Conservation (phyloP, 2,888 invertebrate species). For the Hyposoter didymator region DNA sequence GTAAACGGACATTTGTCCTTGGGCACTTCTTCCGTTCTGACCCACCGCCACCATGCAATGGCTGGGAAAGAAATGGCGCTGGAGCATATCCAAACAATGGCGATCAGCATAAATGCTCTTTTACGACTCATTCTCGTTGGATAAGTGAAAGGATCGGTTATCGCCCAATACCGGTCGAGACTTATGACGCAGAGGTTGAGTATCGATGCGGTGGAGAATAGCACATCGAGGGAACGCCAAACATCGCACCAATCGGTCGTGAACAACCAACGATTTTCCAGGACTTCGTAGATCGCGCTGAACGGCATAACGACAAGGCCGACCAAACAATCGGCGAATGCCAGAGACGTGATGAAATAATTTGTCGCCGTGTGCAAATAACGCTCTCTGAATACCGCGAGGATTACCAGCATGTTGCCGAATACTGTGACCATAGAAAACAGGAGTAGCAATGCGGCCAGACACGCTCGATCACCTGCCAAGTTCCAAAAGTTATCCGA, state of each 20-base stretch:
- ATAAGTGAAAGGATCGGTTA: constrained; percentile 99
- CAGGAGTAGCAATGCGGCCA: constrained; percentile 92
- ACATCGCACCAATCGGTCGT: constrained; percentile 98
- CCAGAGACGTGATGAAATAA: constrained; percentile 98
- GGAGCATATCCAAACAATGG: constrained; percentile 98
- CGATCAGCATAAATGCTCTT: constrained; percentile 94
- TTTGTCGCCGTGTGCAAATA: constrained; percentile 98
- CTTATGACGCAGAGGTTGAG: constrained; percentile 98
- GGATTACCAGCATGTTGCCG: constrained; percentile 97
- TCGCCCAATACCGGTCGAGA: constrained; percentile 98
- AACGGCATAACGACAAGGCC: constrained; percentile 99
- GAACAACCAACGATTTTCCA: constrained; percentile 97
- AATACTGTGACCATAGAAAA: constrained; percentile 97
- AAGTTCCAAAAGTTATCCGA: constrained; percentile 82
- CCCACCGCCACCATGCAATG: constrained; percentile 98
- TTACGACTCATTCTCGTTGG: constrained; percentile 97
- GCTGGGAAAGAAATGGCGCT: constrained; percentile 99
- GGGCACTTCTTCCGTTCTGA: constrained; percentile 91
- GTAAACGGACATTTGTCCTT: constrained; percentile 97
- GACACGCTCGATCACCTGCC: constrained; percentile 89
- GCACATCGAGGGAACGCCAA: constrained; percentile 98
- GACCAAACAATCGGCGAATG: constrained; percentile 98
- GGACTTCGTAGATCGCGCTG: constrained; percentile 94
- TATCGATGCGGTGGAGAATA: constrained; percentile 99
- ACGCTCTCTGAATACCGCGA: constrained; percentile 96